Base-by-base conservation (phyloP, 2,113 vertebrate genomes). In the Chionodraco myersi region DNA sequence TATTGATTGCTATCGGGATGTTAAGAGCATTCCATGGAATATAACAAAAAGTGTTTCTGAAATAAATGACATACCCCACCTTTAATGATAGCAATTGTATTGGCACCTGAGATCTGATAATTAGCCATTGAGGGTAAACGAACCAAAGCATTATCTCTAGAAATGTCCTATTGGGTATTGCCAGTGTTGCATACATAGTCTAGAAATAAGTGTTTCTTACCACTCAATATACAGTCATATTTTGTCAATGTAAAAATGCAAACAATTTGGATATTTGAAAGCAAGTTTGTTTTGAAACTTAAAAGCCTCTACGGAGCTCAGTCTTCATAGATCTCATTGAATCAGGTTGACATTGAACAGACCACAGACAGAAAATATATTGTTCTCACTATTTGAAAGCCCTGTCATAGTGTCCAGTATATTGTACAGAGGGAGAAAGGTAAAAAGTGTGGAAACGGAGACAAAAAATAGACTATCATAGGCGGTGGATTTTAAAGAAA, bases 271-370 rank as follows among this genome's bases (percentile, higher is more conserved):
- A 52, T 54, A 15, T 57, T 16, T 41, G 0, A 6, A 10, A 58
- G 11, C 1, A 7, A n/a, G 5, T 67, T 75, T 26, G 36, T 64
- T 59, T 58, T 77, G 51, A 69, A 75, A 75, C 11, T 82, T 23
- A 65, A 13, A 48, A 63, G 41, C 14, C 62, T 78, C n/a, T 9
- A 0, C 18, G 26, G n/a, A 26, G 8, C 23, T 13, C 51, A 57
- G 14, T 75, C 68, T 58, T 68, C 48, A 57, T 58, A 60, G 48
- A 71, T 45, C 21, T 44, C 1, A 26, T 54, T 64, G 47, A 51
- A 51, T 65, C 34, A 65, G 16, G 34, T 30, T 70, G 34, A 61
- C 59, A 54, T 48, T 63, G 54, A 84, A 30, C 30, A 30, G 63
- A 69, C 1, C 48, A 47, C 1, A 23, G 21, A 45, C 58, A 54